Evolutionary conservation across 2,113 vertebrate species (phyloP).

Genomic region (Heterotis niloticus): DNA sequence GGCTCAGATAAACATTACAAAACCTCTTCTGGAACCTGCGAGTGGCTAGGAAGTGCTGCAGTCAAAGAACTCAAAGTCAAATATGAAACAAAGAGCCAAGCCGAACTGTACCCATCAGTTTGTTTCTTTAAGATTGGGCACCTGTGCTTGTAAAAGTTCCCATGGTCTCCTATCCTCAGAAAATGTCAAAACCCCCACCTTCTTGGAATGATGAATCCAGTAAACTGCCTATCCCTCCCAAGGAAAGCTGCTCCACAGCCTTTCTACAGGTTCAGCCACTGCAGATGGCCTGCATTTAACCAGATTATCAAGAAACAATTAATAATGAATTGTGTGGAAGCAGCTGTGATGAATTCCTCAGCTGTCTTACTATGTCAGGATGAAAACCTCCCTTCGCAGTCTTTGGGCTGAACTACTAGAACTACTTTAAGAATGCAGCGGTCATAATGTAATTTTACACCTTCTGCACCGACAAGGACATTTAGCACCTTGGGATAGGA

Average conservation of each 20-base stretch:
- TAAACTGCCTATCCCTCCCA: too few species aligned
- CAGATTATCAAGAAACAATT: constrained; percentile 1
- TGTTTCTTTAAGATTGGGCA: too few species aligned
- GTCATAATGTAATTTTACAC: not conserved
- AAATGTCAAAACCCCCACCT: not conserved
- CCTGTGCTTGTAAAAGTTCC: too few species aligned
- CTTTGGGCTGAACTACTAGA: not conserved
- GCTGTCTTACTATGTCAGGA: not conserved
- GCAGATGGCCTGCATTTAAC: constrained; percentile 3
- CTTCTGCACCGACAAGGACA: not conserved
- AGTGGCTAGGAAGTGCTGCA: too few species aligned
- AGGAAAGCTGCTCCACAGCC: too few species aligned
- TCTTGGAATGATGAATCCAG: too few species aligned
- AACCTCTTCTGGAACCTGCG: too few species aligned
- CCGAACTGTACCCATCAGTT: not conserved
- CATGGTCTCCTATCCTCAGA: too few species aligned
- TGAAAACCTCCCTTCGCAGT: not conserved
- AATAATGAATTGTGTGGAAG: constrained; percentile 13
- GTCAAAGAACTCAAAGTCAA: not conserved
- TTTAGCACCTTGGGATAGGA: too few species aligned
- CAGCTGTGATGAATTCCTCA: constrained; percentile 10
- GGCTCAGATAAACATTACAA: too few species aligned
- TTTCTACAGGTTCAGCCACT: not conserved
- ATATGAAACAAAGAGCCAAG: not conserved
- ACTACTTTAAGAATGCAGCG: not conserved